phyloP scores from a whole-genome alignment of 2,888 invertebrate genomes.

The Operophtera brumata region DNA sequence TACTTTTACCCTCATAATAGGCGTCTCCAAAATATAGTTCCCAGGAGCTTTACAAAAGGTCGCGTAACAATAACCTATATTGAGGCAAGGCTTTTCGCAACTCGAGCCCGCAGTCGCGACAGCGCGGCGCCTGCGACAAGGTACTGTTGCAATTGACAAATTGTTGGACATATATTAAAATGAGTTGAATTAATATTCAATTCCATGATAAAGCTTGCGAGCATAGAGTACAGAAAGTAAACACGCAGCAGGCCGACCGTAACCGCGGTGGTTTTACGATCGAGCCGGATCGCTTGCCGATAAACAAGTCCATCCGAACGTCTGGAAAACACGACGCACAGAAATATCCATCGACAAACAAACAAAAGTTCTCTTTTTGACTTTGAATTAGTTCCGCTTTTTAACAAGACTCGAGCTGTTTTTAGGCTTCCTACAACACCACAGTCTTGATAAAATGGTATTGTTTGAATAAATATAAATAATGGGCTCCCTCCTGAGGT shows the following conservation, averaged over 20 bases:
- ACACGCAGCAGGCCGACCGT: slow-evolving; percentile 52
- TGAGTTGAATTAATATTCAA: slow-evolving; percentile 20
- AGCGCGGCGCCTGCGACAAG: slow-evolving; percentile 50
- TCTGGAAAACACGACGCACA: slow-evolving; percentile 59
- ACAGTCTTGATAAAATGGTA: slow-evolving; percentile 27
- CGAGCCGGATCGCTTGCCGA: slow-evolving; percentile 57
- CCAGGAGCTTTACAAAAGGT: slow-evolving; percentile 60
- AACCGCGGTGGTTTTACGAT: slow-evolving; percentile 63
- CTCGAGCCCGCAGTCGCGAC: slow-evolving; percentile 50
- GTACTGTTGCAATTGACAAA: slow-evolving; percentile 29
- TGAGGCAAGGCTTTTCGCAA: slow-evolving; percentile 55
- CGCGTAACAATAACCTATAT: slow-evolving; percentile 67
- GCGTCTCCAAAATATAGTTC: slow-evolving; percentile 50
- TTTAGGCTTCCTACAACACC: slow-evolving; percentile 15
- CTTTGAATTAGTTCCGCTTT: slow-evolving; percentile 32
- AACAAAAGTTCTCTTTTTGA: slow-evolving; percentile 44
- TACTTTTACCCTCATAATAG: slow-evolving; percentile 48
- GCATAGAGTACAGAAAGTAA: slow-evolving; percentile 47
- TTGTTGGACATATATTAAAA: slow-evolving; percentile 23
- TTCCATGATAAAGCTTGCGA: slow-evolving; percentile 18
- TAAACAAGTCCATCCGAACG: slow-evolving; percentile 63
- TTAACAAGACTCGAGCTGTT: neutral
- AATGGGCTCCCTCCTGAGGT: too few relatives aligned
- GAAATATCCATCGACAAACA: slow-evolving; percentile 64
- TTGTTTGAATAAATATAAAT: slow-evolving; percentile 29